Evolutionary conservation across 2,888 invertebrate species (phyloP).

Genomic region (Ernsta delagoae): DNA sequence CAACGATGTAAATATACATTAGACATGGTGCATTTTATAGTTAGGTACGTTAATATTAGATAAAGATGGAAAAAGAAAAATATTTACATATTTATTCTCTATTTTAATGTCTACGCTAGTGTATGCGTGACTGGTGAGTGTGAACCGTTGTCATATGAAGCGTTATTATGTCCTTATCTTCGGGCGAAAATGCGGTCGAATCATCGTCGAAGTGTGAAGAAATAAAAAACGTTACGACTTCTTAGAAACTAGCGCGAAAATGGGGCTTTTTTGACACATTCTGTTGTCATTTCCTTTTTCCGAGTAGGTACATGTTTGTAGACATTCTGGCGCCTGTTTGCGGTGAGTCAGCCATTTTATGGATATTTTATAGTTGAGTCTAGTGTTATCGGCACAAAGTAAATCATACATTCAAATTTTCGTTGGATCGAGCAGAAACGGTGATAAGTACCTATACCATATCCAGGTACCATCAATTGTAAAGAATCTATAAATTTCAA

Average conservation of each 20-base stretch:
- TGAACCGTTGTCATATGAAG: neutral
- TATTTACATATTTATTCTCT: too few relatives aligned
- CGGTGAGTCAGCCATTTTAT: conserved; percentile 30
- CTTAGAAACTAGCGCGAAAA: conserved; percentile 15
- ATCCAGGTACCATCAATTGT: too few relatives aligned
- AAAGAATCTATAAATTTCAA: neutral
- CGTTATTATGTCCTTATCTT: neutral
- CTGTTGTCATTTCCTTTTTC: conserved; percentile 29
- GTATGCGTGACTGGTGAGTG: neutral
- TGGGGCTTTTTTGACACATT: conserved; percentile 18
- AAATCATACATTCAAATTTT: conserved; percentile 14
- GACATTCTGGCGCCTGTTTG: conserved; percentile 29
- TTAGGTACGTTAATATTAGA: too few relatives aligned
- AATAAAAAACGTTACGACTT: neutral
- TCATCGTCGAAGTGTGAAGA: neutral
- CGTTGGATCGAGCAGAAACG: too few relatives aligned
- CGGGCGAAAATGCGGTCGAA: neutral
- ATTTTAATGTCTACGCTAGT: too few relatives aligned
- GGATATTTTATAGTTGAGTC: conserved; percentile 26
- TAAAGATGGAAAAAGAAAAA: too few relatives aligned
- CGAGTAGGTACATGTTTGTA: conserved; percentile 23
- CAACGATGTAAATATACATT: too few relatives aligned
- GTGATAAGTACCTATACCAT: too few relatives aligned
- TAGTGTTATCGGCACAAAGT: conserved; percentile 23
- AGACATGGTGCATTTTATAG: too few relatives aligned